Percentiles rank a stretch among this genome's conserved stretches.
Evolutionary conservation across 30 jellyfish, hydroid and myxozoan species (phyloP).

Genomic region (Turritopsis rubra): DNA sequence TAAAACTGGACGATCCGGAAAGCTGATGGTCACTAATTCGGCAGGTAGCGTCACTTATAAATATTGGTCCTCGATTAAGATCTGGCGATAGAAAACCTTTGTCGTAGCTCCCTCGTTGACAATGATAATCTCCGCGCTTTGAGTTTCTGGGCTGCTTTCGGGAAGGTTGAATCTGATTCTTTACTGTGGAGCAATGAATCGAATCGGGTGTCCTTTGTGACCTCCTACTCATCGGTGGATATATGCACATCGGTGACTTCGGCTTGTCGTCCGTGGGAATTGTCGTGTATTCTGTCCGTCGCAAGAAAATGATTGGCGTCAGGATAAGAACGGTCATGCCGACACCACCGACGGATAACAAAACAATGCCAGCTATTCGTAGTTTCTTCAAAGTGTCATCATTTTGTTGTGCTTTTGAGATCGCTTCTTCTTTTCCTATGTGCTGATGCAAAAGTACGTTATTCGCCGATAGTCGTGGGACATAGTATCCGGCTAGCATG

Average conservation of each 20-base stretch:
- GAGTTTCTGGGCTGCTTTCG: constrained; percentile 2
- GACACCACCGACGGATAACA: constrained; percentile 10
- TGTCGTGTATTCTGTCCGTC: constrained; percentile 1
- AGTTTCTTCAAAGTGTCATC: constrained; percentile 1
- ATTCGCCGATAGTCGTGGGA: neutral
- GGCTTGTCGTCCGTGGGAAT: neutral
- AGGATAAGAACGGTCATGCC: neutral
- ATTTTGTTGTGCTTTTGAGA: neutral
- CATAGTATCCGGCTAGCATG: constrained; percentile 19
- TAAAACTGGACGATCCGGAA: neutral
- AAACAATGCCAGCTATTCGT: neutral
- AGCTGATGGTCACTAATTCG: neutral
- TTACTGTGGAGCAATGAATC: neutral
- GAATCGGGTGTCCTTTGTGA: neutral
- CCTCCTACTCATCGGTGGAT: neutral
- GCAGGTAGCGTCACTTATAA: constrained; percentile 10
- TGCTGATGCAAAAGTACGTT: neutral
- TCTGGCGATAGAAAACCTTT: constrained; percentile 23
- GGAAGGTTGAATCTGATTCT: constrained; percentile 13
- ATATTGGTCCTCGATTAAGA: constrained; percentile 11
- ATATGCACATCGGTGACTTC: neutral
- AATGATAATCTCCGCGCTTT: neutral
- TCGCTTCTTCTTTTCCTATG: neutral
- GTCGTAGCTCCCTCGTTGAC: constrained; percentile 6
- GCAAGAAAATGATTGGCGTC: constrained; percentile 14